Evolutionary conservation across 2,113 vertebrate species (phyloP).

Genomic region (Trogon melanurus): DNA sequence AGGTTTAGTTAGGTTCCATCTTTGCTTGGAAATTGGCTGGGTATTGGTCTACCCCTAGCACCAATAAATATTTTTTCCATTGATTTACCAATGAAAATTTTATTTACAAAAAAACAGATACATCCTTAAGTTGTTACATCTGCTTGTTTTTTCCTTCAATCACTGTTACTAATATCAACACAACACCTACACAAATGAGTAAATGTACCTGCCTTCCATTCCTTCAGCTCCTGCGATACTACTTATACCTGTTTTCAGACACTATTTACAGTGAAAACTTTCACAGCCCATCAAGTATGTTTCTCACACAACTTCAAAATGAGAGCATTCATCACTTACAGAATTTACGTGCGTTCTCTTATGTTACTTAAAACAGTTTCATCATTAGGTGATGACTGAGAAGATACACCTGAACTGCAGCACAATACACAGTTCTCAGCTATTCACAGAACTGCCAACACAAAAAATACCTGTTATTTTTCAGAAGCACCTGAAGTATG

Average conservation of each 20-base stretch:
- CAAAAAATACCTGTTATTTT: background rate
- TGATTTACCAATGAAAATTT: background rate
- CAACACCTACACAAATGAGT: background rate
- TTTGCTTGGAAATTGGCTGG: background rate
- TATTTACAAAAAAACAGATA: background rate
- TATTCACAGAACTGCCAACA: background rate
- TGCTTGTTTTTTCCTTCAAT: background rate
- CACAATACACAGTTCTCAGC: background rate
- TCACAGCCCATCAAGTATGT: background rate
- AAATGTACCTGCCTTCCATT: background rate
- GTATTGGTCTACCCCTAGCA: background rate
- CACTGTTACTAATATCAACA: background rate
- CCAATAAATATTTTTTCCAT: background rate
- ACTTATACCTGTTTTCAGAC: background rate
- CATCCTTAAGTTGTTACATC: background rate
- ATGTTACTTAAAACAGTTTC: background rate
- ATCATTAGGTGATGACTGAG: background rate
- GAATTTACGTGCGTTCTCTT: background rate
- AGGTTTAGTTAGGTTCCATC: background rate
- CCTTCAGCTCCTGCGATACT: background rate
- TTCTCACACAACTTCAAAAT: background rate
- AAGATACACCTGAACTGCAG: background rate
- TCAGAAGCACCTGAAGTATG: background rate
- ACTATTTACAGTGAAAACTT: background rate
- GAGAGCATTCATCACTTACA: background rate